Conservation (phyloP, 2,113 vertebrate species). For the Aix galericulata region DNA sequence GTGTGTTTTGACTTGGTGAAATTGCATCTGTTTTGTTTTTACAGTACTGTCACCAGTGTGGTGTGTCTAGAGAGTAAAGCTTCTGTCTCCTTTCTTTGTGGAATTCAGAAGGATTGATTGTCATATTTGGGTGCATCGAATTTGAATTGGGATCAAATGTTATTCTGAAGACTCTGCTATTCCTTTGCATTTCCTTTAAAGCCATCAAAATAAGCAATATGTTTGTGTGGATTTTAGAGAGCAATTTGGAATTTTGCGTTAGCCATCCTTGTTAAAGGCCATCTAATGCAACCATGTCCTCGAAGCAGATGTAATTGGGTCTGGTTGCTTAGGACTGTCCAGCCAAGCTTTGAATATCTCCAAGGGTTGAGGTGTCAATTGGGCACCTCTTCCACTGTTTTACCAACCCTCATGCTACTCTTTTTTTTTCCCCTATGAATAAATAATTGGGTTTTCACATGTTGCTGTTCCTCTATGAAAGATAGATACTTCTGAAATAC, state of each 20-base stretch:
- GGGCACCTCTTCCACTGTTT: background rate
- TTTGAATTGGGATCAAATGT: background rate
- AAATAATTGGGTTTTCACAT: background rate
- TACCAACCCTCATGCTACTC: fast-evolving
- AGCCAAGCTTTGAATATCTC: background rate
- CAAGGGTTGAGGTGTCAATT: background rate
- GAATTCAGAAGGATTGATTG: background rate
- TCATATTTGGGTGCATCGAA: background rate
- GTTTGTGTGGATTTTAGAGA: background rate
- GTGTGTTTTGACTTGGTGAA: background rate
- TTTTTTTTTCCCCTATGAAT: background rate
- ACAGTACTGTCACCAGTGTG: background rate
- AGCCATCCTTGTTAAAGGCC: background rate
- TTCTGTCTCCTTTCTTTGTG: background rate
- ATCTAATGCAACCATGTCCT: background rate
- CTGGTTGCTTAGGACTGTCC: background rate
- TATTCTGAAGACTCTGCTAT: background rate
- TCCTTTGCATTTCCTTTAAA: background rate
- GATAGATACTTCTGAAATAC: background rate
- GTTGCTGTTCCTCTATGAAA: background rate
- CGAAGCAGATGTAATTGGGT: background rate
- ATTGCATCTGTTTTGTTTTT: background rate
- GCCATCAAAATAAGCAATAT: background rate
- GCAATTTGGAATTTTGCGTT: background rate
- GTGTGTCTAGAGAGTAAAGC: background rate